Base-by-base conservation (phyloP, 92 coral and sea anemone species). In the Epizoanthus stellaris region DNA sequence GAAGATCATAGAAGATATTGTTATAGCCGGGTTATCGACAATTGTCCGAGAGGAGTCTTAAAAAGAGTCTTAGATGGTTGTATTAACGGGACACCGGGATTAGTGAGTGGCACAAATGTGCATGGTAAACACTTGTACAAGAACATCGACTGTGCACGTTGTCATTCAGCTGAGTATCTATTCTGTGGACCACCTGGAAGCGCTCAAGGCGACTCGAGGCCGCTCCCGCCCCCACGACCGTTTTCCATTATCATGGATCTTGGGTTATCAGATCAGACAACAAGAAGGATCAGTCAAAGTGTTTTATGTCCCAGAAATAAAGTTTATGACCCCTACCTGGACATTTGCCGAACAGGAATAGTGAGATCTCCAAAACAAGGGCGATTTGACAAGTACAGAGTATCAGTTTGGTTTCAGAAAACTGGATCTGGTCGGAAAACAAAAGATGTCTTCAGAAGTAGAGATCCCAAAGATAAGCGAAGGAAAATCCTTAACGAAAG, bases 241-340 rank as follows among this genome's bases (percentile, higher is more conserved):
- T 76, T 76, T 14, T 80, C 84, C 15, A 19, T 80, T 34, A 36
- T 80, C 1, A 23, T 80, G 61, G 72, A 64, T 64, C 36, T 80
- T 19, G 85, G 68, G 0, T 80, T 20, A 20, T 80, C 85, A n/a
- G 73, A 60, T n/a, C 16, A 17, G 36, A 13, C 12, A 67, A 47
- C 70, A 9, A 69, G 70, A 1, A 11, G 10, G 30, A 45, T 36
- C 11, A 36, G 20, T 65, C 64, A 43, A 64, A 10, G 12, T 43
- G 43, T 23, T 40, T 9, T 2, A 56, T 54, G 11, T 61, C 36
- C 16, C 7, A 15, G 36, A 58, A 54, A 4, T 49, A 0, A 60
- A 19, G 82, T 77, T 13, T 77, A 77, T 60, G 70, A 77, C 25
- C 42, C 39, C 54, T 36, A 77, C 47, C 19, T 77, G 20, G 43